A percentile compares a stretch with the other conserved stretches of the same genome.
Conservation (phyloP, 1,140 invertebrate species). For the Cheumatopsyche charites region DNA sequence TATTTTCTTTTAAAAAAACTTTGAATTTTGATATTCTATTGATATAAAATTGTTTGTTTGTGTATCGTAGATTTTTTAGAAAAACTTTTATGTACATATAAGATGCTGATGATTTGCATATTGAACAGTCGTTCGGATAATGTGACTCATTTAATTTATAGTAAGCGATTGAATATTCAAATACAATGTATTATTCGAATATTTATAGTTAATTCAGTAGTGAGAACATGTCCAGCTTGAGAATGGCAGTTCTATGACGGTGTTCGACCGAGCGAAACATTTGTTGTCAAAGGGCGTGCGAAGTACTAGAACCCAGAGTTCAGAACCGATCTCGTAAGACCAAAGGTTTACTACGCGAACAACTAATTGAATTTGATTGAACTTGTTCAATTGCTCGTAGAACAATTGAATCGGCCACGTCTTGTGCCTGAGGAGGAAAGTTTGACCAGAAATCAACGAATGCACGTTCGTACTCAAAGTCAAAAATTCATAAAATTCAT, state of each 20-base stretch:
- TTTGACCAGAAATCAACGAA: conserved; percentile 31
- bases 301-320: conserved; percentile 30
- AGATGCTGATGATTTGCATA: no score
- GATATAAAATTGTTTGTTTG: no score
- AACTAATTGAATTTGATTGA: conserved; percentile 49
- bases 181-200: no score
- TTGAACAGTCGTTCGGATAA: no score
- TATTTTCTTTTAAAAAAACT: neutral
- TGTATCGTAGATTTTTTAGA: no score
- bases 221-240: neutral
- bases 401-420: conserved; percentile 35
- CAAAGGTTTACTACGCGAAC: conserved; percentile 36
- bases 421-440: conserved; percentile 26
- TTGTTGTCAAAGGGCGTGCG: conserved; percentile 39
- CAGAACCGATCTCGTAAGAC: conserved; percentile 15
- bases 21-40: no score
- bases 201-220: no score
- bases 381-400: conserved; percentile 38
- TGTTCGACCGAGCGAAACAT: neutral
- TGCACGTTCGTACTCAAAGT: no score
- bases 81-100: no score
- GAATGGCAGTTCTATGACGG: neutral
- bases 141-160: no score
- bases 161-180: no score
- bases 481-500: no score